A percentile compares a stretch with the other conserved stretches of the same genome.
Conservation (phyloP, 2,113 vertebrate species). For the Atlantisia rogersi region DNA sequence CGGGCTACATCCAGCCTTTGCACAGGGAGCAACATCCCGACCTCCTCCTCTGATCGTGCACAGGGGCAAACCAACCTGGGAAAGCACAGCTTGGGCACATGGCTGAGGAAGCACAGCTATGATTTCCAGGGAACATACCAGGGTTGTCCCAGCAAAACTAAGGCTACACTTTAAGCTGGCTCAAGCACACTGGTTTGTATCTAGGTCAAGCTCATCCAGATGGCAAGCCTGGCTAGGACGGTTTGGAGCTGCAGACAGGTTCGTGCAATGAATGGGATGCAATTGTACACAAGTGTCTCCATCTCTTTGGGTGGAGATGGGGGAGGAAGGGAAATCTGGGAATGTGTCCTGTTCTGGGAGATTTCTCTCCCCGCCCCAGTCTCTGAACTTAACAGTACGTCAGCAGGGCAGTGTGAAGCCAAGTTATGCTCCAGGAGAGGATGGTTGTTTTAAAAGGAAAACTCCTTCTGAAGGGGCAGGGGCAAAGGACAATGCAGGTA, state of each 20-base stretch:
- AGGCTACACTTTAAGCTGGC: slow-evolving; percentile 1
- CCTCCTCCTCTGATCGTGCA: too few species aligned
- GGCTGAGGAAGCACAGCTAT: background rate
- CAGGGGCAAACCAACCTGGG: background rate
- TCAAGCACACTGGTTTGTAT: background rate
- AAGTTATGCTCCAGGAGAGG: background rate
- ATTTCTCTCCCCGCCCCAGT: background rate
- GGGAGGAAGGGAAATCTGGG: background rate
- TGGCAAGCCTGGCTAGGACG: background rate
- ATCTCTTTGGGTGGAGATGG: background rate
- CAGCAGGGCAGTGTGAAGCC: background rate
- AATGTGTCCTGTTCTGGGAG: background rate
- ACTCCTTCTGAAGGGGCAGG: background rate
- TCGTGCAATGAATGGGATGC: background rate
- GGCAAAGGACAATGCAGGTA: background rate
- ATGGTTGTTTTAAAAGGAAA: background rate
- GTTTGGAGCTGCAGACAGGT: background rate
- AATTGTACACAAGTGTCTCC: background rate
- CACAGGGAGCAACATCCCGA: background rate
- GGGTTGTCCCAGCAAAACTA: background rate
- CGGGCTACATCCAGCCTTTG: background rate
- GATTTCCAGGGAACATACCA: background rate
- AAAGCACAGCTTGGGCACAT: background rate
- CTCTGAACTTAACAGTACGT: background rate
- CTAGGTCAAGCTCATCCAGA: slow-evolving; percentile 49